Percentiles rank a stretch among this genome's conserved stretches.
phyloP scores from a whole-genome alignment of 1,140 invertebrate species.

The Goniozus legneri region DNA sequence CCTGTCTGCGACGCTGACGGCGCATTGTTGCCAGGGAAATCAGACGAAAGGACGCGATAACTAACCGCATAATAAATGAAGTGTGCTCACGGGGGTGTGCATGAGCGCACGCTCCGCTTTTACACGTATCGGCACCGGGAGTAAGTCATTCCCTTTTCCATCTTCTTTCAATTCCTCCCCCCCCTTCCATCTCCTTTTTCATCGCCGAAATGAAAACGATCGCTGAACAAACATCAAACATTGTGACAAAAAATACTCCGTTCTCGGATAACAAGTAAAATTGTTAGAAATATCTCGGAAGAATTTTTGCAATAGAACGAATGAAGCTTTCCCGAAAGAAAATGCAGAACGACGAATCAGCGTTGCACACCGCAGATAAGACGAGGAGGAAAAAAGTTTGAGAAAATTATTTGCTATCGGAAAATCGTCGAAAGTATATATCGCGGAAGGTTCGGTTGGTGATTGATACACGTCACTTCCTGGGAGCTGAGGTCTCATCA shows the following conservation, averaged over 20 bases:
- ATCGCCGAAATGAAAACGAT: no score
- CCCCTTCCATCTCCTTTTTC: no score
- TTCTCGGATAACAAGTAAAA: no score
- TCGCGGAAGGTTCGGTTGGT: slow-evolving; percentile 21
- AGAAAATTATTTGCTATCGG: no score
- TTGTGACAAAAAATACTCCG: no score
- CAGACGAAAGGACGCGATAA: slow-evolving; percentile 56
- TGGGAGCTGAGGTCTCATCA: slow-evolving; percentile 38
- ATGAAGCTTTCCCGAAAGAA: no score
- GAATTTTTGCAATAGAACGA: no score
- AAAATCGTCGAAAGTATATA: slow-evolving; percentile 24
- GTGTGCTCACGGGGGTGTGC: slow-evolving; percentile 45
- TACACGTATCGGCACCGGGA: slow-evolving; percentile 33
- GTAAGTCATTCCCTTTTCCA: slow-evolving; percentile 35
- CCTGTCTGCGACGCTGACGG: slow-evolving; percentile 41
- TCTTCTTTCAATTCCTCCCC: slow-evolving; percentile 36
- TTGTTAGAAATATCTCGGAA: no score
- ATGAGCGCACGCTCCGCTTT: slow-evolving; percentile 24
- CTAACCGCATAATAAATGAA: slow-evolving; percentile 57
- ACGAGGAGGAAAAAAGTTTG: no score
- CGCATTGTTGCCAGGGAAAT: slow-evolving; percentile 56
- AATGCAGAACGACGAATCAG: no score
- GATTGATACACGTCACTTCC: slow-evolving; percentile 38
- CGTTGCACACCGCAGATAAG: no score
- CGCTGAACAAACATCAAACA: no score